These are phyloP conservation scores for Lithophane leautieri DNA, from an alignment of 2,888 invertebrate species.

Conservation along the genomic window DNA sequence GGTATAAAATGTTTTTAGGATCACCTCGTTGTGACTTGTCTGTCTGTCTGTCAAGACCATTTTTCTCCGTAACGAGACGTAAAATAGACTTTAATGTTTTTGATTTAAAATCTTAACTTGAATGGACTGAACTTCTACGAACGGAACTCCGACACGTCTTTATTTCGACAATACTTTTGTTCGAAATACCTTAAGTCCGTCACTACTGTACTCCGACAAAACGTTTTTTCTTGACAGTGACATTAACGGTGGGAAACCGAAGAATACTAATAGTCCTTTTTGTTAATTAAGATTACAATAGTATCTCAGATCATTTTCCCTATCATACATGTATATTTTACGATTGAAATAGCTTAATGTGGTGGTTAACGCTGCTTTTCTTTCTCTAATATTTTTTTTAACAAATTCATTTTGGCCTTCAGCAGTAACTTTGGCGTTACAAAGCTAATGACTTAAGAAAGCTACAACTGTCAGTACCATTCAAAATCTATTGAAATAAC, in stretches of 20 bases:
- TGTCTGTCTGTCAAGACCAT: too few species aligned
- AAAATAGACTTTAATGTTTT: too few species aligned
- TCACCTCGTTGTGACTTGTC: too few species aligned
- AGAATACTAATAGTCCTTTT: not conserved
- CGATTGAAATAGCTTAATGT: not conserved
- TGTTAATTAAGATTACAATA: not conserved
- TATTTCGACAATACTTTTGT: too few species aligned
- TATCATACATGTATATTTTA: too few species aligned
- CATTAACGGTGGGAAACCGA: not conserved
- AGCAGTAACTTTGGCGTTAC: conserved; percentile 5
- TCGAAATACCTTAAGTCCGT: too few species aligned
- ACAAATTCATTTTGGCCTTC: not conserved
- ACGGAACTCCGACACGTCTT: too few species aligned
- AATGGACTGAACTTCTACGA: too few species aligned
- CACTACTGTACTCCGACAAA: too few species aligned
- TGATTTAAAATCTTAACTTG: too few species aligned
- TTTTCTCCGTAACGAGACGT: too few species aligned
- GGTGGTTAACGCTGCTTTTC: not conserved
- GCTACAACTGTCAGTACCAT: conserved; percentile 8
- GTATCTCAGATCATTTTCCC: not conserved
- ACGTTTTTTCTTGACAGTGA: too few species aligned
- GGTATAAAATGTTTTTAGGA: not conserved
- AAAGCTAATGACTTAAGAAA: conserved; percentile 20
- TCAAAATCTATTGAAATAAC: conserved; percentile 22
- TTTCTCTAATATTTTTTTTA: not conserved